These are phyloP conservation scores for Sciaenops ocellatus DNA, from an alignment of 2,797 vertebrate genomes.

Conservation along the genomic window DNA sequence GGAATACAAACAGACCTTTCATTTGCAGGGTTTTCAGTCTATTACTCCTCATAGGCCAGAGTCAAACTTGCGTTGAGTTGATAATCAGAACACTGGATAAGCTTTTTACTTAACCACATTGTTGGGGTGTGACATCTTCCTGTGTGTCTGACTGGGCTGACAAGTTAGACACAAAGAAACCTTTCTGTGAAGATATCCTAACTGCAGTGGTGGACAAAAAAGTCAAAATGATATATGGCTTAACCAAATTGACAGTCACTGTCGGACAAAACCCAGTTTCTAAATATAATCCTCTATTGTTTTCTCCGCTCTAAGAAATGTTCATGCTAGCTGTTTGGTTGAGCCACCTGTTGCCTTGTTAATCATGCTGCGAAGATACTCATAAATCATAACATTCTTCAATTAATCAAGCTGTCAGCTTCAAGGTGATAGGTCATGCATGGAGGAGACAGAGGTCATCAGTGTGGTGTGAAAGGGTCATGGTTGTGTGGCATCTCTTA, in stretches of 20 bases:
- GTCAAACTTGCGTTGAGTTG: constrained; percentile 16
- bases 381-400: constrained; percentile 99
- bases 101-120: constrained; percentile 44
- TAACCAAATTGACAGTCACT: constrained; percentile 79
- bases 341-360: constrained; percentile 99
- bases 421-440: constrained; percentile 92
- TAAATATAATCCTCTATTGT: constrained; percentile 86
- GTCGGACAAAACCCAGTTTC: constrained; percentile 82
- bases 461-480: constrained; percentile 93
- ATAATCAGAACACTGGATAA: constrained; percentile 32
- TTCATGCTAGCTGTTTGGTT: constrained; percentile 91
- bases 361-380: constrained; percentile 98
- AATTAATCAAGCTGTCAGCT: constrained; percentile 99
- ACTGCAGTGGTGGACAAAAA: constrained; percentile 80
- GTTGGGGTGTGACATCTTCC: constrained; percentile 45
- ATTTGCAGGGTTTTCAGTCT: constrained; percentile 6
- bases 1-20: background rate
- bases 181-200: constrained; percentile 76
- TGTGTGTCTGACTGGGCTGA: constrained; percentile 37
- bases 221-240: constrained; percentile 89
- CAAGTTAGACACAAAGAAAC: constrained; percentile 67
- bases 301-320: constrained; percentile 87
- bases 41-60: background rate
- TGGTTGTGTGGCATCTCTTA: constrained; percentile 94
- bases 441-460: constrained; percentile 95